A percentile compares a stretch with the other conserved stretches of the same genome.
These are phyloP conservation scores for Chouioia cunea DNA, from an alignment of 2,888 invertebrate genomes.

Conservation along the genomic window DNA sequence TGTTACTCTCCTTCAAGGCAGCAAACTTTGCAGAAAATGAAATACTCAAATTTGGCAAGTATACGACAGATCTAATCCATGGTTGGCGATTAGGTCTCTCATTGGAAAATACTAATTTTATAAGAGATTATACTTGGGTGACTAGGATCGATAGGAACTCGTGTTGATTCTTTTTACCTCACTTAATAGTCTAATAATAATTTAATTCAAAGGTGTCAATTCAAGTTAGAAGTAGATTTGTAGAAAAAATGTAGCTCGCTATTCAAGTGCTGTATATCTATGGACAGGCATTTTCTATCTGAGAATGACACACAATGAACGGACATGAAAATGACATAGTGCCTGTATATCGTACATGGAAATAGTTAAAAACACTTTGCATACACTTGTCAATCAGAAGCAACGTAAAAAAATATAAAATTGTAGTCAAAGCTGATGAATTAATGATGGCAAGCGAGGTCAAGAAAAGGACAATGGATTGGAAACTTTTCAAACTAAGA, in stretches of 20 bases:
- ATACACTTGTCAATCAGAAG: conserved; percentile 33
- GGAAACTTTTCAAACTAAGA: conserved; percentile 43
- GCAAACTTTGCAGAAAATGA: conserved; percentile 2
- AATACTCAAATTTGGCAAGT: neutral
- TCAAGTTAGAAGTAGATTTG: no score
- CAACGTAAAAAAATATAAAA: conserved; percentile 8
- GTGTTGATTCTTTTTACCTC: conserved; percentile 44
- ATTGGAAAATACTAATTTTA: conserved; percentile 23
- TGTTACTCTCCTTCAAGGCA: conserved; percentile 8
- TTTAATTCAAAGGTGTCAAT: neutral
- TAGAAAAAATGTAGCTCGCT: no score
- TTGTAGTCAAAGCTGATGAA: conserved; percentile 35
- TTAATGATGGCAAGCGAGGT: conserved; percentile 45
- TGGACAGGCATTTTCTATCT: neutral
- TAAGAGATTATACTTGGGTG: conserved; percentile 23
- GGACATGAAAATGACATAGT: conserved; percentile 21
- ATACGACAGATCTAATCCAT: conserved; percentile 36
- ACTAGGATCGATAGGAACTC: conserved; percentile 30
- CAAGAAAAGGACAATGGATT: conserved; percentile 48
- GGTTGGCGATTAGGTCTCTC: conserved; percentile 29
- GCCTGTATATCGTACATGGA: neutral
- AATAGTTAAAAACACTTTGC: neutral
- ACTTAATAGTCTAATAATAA: conserved; percentile 12
- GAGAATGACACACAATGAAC: neutral
- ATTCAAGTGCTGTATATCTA: conserved; percentile 14